phyloP scores from a whole-genome alignment of 2,888 invertebrate species.

The Sepiola atlantica region DNA sequence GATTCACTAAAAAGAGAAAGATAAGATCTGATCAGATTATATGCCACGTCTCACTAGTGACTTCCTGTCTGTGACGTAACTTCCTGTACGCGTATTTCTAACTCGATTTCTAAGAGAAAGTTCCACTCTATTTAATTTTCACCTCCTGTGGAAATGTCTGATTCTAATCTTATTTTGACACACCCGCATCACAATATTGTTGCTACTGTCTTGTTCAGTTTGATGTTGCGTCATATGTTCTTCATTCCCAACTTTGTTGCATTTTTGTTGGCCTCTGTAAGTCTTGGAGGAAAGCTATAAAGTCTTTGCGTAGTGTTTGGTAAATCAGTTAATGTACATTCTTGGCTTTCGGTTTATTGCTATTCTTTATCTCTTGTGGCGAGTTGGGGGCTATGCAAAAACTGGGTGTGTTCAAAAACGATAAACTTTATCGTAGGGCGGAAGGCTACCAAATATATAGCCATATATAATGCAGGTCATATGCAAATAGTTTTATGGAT shows the following conservation, averaged over 20 bases:
- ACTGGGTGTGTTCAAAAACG: background rate
- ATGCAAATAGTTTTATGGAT: background rate
- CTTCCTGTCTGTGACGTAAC: too few species aligned
- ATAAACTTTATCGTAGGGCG: background rate
- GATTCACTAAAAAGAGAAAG: too few species aligned
- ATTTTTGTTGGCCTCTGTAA: background rate
- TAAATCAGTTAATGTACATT: background rate
- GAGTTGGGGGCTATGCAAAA: background rate
- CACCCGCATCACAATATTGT: too few species aligned
- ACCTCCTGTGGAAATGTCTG: too few species aligned
- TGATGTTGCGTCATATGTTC: background rate
- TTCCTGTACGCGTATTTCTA: too few species aligned
- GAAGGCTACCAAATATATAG: background rate
- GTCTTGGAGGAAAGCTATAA: background rate
- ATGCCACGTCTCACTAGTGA: too few species aligned
- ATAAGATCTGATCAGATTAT: too few species aligned
- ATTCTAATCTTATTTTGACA: too few species aligned
- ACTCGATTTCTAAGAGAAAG: too few species aligned
- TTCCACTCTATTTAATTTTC: too few species aligned
- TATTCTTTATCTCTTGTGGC: background rate
- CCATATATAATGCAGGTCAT: background rate
- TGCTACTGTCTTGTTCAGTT: background rate
- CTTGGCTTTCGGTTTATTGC: background rate
- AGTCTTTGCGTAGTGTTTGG: background rate
- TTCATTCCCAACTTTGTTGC: background rate